Conservation (phyloP, 2,888 invertebrate genomes). For the Germaria angustata region DNA sequence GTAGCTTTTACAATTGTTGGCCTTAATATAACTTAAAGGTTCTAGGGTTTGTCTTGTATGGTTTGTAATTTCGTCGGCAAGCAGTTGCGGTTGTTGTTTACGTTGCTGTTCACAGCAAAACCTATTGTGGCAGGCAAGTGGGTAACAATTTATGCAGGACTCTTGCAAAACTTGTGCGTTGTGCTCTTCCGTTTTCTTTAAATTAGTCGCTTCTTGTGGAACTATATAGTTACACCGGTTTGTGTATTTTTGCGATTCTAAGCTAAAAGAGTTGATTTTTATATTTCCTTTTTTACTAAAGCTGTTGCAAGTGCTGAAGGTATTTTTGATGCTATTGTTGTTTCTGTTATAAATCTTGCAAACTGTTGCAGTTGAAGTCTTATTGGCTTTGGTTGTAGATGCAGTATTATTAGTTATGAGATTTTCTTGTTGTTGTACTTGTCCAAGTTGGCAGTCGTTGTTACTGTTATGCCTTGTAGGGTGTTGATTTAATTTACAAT, state of each 20-base stretch:
- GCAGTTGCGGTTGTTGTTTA: conserved; percentile 28
- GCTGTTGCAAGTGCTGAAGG: conserved; percentile 35
- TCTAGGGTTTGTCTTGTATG: conserved; percentile 26
- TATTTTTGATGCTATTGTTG: conserved; percentile 46
- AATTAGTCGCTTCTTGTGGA: conserved; percentile 45
- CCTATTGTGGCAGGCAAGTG: conserved; percentile 55
- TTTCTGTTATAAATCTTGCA: conserved; percentile 32
- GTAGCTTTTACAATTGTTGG: conserved; percentile 39
- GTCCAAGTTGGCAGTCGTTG: conserved; percentile 58
- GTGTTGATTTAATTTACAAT: conserved; percentile 53
- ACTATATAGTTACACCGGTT: not conserved
- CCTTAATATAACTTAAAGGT: conserved; percentile 35
- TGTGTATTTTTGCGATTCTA: conserved; percentile 26
- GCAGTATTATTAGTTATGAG: conserved; percentile 28
- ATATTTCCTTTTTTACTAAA: conserved; percentile 26
- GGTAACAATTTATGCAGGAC: conserved; percentile 51
- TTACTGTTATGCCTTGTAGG: conserved; percentile 29
- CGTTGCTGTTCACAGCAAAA: conserved; percentile 41
- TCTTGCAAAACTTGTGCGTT: conserved; percentile 65
- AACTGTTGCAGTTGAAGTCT: conserved; percentile 56
- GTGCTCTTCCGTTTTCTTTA: conserved; percentile 59
- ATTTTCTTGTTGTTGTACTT: conserved; percentile 52
- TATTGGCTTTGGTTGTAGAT: conserved; percentile 58
- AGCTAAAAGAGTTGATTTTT: conserved; percentile 28
- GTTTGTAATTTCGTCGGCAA: conserved; percentile 21